Percentiles rank a stretch among this genome's conserved stretches.
These are phyloP conservation scores for Ophioninae sp. DNA, from an alignment of 2,888 invertebrate species.

Conservation along the genomic window DNA sequence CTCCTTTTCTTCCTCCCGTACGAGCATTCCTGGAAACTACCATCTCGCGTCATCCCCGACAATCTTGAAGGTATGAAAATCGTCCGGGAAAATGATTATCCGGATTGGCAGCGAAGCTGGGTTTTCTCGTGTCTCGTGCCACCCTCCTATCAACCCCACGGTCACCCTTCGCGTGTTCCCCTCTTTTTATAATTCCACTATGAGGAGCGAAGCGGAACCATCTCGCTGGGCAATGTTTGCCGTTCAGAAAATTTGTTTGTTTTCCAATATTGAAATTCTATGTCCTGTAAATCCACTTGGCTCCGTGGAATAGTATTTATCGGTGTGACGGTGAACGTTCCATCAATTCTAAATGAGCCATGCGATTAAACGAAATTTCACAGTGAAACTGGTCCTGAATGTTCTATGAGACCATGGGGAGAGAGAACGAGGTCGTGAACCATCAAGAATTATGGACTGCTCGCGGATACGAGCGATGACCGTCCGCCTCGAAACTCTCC, in stretches of 20 bases:
- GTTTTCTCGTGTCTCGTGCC: constrained; percentile 10
- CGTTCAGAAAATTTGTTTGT: constrained; percentile 28
- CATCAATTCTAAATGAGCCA: constrained; percentile 37
- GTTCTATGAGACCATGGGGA: constrained; percentile 35
- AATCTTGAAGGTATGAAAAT: constrained; percentile 59
- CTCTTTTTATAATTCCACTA: constrained; percentile 3
- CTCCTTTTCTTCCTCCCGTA: background rate
- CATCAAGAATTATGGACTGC: constrained; percentile 29
- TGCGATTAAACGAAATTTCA: constrained; percentile 36
- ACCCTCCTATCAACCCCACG: background rate
- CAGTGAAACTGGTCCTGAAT: constrained; percentile 7
- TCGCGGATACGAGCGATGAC: constrained; percentile 32
- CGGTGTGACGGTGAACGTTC: constrained; percentile 6
- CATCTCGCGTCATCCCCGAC: constrained; percentile 64
- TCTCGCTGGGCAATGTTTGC: constrained; percentile 20
- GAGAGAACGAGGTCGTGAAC: constrained; percentile 4
- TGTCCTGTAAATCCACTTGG: background rate
- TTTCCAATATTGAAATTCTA: constrained; percentile 18
- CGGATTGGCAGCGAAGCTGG: constrained; percentile 6
- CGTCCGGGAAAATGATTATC: constrained; percentile 68
- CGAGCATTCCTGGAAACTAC: constrained; percentile 46
- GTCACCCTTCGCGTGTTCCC: background rate
- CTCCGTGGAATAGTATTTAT: constrained; percentile 1
- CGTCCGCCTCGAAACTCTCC: background rate
- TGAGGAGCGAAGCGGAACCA: constrained; percentile 13